Evolutionary conservation across 2,888 invertebrate genomes (phyloP).

Genomic region (Troides oblongomaculatus): DNA sequence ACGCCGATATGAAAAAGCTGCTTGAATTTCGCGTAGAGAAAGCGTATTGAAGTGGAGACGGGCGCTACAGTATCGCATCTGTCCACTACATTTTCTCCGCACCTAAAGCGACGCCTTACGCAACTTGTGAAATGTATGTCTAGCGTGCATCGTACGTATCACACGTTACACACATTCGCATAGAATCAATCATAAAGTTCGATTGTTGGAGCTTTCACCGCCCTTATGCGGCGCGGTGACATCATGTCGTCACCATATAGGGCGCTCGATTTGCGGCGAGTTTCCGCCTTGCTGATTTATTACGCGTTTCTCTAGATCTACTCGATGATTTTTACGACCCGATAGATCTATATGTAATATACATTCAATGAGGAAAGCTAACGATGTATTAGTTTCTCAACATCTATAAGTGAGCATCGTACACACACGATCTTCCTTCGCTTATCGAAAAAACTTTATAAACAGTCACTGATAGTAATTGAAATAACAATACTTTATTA

Average conservation of each 20-base stretch:
- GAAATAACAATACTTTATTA: no score
- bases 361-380: constrained; percentile 16
- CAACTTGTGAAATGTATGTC: constrained; percentile 28
- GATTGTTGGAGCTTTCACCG: constrained; percentile 57
- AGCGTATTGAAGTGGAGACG: constrained; percentile 21
- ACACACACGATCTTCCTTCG: no score
- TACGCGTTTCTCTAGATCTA: constrained; percentile 34
- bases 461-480: no score
- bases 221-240: constrained; percentile 47
- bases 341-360: constrained; percentile 15
- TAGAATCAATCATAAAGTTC: constrained; percentile 58
- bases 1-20: constrained; percentile 17
- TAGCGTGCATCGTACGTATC: constrained; percentile 22
- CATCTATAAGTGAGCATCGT: background rate
- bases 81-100: constrained; percentile 24
- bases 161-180: constrained; percentile 35
- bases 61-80: constrained; percentile 19
- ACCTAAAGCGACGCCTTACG: constrained; percentile 11
- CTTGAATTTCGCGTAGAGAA: constrained; percentile 24
- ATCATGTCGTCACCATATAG: constrained; percentile 55
- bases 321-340: constrained; percentile 28
- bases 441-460: no score
- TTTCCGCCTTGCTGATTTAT: constrained; percentile 40
- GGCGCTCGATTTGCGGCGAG: constrained; percentile 50
- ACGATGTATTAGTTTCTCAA: background rate